phyloP scores from a whole-genome alignment of 1,140 invertebrate species.

The Anastatus disparis region DNA sequence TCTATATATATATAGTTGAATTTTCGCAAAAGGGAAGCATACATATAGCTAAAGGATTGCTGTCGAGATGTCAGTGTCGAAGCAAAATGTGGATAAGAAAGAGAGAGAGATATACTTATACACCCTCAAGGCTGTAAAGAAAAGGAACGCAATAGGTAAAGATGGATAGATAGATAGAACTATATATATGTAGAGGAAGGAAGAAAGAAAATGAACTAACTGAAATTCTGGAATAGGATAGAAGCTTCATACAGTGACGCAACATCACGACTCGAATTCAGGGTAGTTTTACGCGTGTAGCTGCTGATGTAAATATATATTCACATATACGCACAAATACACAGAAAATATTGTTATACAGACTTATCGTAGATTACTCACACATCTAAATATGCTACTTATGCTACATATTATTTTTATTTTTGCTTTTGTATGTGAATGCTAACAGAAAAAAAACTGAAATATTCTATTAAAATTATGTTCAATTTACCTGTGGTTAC shows the following conservation, averaged over 20 bases:
- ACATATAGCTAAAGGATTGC: no score
- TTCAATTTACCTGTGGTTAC: conserved; percentile 1
- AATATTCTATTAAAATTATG: conserved; percentile 22
- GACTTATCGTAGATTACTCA: conserved; percentile 34
- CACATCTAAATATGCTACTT: no score
- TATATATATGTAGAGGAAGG: conserved; percentile 1
- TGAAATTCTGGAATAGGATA: conserved; percentile 38
- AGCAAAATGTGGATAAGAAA: no score
- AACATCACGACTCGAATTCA: background rate
- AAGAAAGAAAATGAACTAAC: conserved; percentile 16
- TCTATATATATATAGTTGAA: no score
- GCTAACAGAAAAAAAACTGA: no score
- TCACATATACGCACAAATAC: no score
- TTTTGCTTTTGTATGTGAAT: no score
- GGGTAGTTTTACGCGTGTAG: conserved; percentile 27
- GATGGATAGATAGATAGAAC: conserved; percentile 24
- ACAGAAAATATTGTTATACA: conserved; percentile 24
- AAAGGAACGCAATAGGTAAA: no score
- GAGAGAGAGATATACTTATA: no score
- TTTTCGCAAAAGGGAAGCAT: background rate
- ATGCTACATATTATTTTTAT: no score
- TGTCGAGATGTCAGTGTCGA: no score
- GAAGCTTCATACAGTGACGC: background rate
- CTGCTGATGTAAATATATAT: conserved; percentile 33
- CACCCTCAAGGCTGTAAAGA: background rate